Base-by-base conservation (phyloP, 2,797 vertebrate species). In the Bufotes viridis region DNA sequence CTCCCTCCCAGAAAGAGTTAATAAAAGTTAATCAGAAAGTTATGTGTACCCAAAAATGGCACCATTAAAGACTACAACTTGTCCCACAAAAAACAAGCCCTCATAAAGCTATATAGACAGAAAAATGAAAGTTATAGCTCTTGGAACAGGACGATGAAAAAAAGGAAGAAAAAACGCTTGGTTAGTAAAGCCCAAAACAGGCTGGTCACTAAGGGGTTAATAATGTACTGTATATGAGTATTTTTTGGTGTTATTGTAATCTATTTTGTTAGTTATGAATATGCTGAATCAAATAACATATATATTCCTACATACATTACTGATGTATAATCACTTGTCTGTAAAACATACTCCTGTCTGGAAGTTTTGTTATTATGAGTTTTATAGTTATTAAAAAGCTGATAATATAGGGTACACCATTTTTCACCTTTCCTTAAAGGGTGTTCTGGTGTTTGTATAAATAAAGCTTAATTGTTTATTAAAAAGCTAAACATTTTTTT, bases 241-340 rank as follows among this genome's bases (percentile, higher is more conserved):
- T 79, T 79, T 79, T 79, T 79, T 24, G 76, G 76, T 79, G 76
- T 79, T 55, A 79, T 18, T 55, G 55, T 79, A 79, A 58, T 20
- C 70, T 74, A 69, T 29, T 49, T 74, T 74, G 34, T 74, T 74
- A 29, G 29, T 22, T 74, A 42, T 20, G 51, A 74, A 74, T 49
- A 42, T 72, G 29, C 26, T 29, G 18, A 20, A 72, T 72, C 26
- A 72, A 20, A 67, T 67, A 3, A 69, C 67, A 69, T 29, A 29
- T 72, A 72, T 72, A 72, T 72, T 72, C 69, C 15, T 34, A 72
- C 69, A 72, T 72, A 72, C 69, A 72, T 42, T 9, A 17, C 0
- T n/a, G 11, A 34, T 34, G 69, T 72, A 72, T 72, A 29, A n/a
- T 24, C 22, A 2, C 63, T 12, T 67, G 69, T 42, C 69, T 18